A percentile compares a stretch with the other conserved stretches of the same genome.
Evolutionary conservation across 1,140 invertebrate species (phyloP).

Genomic region (Pygmarrhopalites habei): DNA sequence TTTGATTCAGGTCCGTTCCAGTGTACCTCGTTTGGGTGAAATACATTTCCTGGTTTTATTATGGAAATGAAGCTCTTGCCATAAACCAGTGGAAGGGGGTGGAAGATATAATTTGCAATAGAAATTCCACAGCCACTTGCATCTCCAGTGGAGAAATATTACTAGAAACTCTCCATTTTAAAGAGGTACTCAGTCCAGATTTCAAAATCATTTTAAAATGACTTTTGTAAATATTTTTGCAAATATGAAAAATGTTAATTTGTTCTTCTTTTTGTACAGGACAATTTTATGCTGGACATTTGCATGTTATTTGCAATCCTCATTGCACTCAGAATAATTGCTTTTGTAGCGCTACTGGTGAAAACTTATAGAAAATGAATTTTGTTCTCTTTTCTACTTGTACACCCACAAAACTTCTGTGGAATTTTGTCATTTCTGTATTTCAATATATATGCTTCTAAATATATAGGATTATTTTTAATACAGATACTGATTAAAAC

Average conservation of each 20-base stretch:
- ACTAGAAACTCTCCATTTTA: conserved; percentile 69
- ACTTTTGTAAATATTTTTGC: too few species aligned
- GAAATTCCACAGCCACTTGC: conserved; percentile 59
- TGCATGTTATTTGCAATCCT: conserved; percentile 61
- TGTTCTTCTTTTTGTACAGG: conserved; percentile 45
- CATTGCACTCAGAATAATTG: conserved; percentile 63
- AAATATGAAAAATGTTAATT: conserved; percentile 42
- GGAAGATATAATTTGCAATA: too few species aligned
- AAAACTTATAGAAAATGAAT: too few species aligned
- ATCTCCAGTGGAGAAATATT: conserved; percentile 66
- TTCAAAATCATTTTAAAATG: conserved; percentile 49
- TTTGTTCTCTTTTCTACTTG: too few species aligned
- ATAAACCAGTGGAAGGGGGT: conserved; percentile 79
- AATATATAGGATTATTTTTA: too few species aligned
- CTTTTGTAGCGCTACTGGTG: conserved; percentile 54
- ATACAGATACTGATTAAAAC: too few species aligned
- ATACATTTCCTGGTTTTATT: conserved; percentile 92
- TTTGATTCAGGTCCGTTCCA: conserved; percentile 80
- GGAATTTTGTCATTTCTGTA: too few species aligned
- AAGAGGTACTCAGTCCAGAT: conserved; percentile 60
- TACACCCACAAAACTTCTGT: too few species aligned
- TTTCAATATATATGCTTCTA: too few species aligned
- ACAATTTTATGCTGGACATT: conserved; percentile 65
- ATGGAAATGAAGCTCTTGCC: conserved; percentile 82
- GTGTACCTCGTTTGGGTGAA: conserved; percentile 89